Conservation (phyloP, 2,888 invertebrate genomes). For the Auanema freiburgensis region DNA sequence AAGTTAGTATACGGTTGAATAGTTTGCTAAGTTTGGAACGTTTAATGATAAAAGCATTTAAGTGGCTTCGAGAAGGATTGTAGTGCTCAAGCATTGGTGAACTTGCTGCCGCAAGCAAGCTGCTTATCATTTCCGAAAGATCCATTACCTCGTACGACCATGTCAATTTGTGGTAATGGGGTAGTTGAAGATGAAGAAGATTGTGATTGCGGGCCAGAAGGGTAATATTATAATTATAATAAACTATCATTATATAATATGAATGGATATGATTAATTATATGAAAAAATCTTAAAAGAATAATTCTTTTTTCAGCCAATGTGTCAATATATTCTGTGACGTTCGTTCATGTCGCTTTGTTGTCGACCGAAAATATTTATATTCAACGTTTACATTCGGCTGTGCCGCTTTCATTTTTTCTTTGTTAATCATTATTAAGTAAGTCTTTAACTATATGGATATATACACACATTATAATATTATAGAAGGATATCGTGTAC, state of each 20-base stretch:
- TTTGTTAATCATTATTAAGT: constrained; percentile 23
- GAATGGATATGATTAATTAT: constrained; percentile 3
- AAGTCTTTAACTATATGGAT: background rate
- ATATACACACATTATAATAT: too few relatives aligned
- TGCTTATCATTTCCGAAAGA: constrained; percentile 25
- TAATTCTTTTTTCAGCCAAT: constrained; percentile 26
- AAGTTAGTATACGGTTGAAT: background rate
- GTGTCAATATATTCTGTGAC: constrained; percentile 40
- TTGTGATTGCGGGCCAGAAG: constrained; percentile 45
- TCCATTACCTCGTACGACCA: constrained; percentile 21
- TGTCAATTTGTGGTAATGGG: constrained; percentile 45
- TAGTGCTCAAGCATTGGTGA: constrained; percentile 40
- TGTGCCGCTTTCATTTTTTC: constrained; percentile 24
- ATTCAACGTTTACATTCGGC: constrained; percentile 23
- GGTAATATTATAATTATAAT: constrained; percentile 17
- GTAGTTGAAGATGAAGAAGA: constrained; percentile 40
- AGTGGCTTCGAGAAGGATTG: constrained; percentile 45
- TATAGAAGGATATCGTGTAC: too few relatives aligned
- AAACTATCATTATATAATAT: background rate
- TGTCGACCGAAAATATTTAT: constrained; percentile 26
- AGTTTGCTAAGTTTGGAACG: background rate
- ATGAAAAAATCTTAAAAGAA: background rate
- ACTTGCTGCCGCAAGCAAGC: constrained; percentile 30
- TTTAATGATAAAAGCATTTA: constrained; percentile 15
- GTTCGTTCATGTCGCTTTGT: constrained; percentile 32